Base-by-base conservation (phyloP, 2,888 invertebrate species). In the Ectemnius continuus region DNA sequence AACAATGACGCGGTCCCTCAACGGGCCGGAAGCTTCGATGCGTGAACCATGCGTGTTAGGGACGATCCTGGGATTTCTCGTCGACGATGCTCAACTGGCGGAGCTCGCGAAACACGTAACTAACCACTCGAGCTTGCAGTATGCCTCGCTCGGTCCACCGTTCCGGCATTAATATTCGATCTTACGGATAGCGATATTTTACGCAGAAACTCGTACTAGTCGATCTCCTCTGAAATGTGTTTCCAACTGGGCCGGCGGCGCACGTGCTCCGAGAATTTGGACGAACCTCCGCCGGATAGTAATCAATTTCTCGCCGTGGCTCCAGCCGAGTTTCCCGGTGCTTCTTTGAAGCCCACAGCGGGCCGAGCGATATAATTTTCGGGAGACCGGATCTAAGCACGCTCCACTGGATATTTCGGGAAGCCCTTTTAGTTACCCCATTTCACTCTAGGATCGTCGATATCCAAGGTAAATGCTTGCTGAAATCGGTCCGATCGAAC, bases 1-100 rank as follows among this genome's bases (percentile, higher is more conserved):
- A 82, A 80, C 82, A 80, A 80, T 71, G 79, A 70, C 63, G 61
- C 61, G 23, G 59, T 46, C 69, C 67, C 70, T 69, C 74, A 64
- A 67, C 68, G 75, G 71, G 57, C 36, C 8, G 8, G 11, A 6
- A 36, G 4, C 4, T 4, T 6, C 36, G 11, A 36, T 36, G 36
- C 36, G 36, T 36, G 36, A 36, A 6, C 36, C 36, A 36, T 36
- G 36, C 36, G 36, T 36, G 36, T 36, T 36, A 36, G 36, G 36
- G 36, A 11, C 36, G 36, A 36, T 36, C 36, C 8, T 6, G 8
- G 36, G 8, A 36, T 36, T 36, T 36, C 36, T 8, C 36, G 36
- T 36, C 6, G 6, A 5, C 23, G 36, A 0, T 36, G 36, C 6
- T 11, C 36, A 36, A 8, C 8, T 11, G 36, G 8, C 36, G 4